Evolutionary conservation across 2,888 invertebrate genomes (phyloP).

Genomic region (Scaptomyza cyrtandrae): DNA sequence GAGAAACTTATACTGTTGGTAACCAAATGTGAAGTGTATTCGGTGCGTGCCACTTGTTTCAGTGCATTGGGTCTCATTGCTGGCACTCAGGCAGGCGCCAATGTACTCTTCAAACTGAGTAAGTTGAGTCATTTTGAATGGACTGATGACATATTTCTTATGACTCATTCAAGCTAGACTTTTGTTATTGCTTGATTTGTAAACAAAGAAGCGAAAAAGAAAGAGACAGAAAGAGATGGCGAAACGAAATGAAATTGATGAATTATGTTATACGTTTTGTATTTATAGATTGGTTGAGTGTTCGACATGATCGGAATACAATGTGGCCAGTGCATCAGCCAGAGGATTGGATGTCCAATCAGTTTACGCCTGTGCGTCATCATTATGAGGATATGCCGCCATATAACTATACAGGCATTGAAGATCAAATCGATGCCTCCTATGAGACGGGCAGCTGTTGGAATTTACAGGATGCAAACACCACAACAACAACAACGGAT

Average conservation of each 20-base stretch:
- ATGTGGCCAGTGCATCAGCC: conserved; percentile 91
- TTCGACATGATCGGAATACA: conserved; percentile 91
- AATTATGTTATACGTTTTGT: neutral
- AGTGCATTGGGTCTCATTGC: conserved; percentile 92
- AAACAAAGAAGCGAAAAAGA: neutral
- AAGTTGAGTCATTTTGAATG: conserved; percentile 63
- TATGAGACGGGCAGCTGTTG: conserved; percentile 83
- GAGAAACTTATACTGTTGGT: conserved; percentile 88
- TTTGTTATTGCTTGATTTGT: too few relatives aligned
- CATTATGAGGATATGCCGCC: conserved; percentile 84
- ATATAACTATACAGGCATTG: conserved; percentile 83
- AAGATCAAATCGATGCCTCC: conserved; percentile 84
- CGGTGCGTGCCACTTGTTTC: conserved; percentile 95
- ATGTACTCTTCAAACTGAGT: conserved; percentile 90
- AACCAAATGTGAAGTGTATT: conserved; percentile 92
- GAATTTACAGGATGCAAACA: conserved; percentile 81
- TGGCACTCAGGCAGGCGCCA: conserved; percentile 93
- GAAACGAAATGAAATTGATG: neutral
- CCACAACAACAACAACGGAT: conserved; percentile 78
- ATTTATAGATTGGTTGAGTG: conserved; percentile 89
- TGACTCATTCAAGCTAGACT: too few relatives aligned
- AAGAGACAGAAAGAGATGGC: neutral
- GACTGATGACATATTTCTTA: too few relatives aligned
- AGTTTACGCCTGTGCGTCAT: conserved; percentile 84
- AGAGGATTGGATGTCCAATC: conserved; percentile 86